phyloP scores from a whole-genome alignment of 2,888 invertebrate species.

The Hemicrepidius hirtus region DNA sequence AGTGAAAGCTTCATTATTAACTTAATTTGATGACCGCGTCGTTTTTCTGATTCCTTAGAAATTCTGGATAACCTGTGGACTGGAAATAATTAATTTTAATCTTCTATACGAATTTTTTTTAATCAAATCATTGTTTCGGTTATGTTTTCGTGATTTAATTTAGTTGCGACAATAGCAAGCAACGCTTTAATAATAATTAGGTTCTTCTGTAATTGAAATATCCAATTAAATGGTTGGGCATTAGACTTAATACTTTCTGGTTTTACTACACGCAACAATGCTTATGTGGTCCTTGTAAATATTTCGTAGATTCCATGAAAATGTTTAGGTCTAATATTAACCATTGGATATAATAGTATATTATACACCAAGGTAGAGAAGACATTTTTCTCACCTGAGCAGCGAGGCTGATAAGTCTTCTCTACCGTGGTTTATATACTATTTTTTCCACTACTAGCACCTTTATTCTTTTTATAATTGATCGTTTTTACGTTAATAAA shows the following conservation, averaged over 20 bases:
- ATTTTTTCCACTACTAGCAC: too few relatives aligned
- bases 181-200: neutral
- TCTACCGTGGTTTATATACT: too few relatives aligned
- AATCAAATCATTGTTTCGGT: neutral
- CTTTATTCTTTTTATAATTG: too few relatives aligned
- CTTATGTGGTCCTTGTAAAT: neutral
- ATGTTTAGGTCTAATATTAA: neutral
- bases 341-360: too few relatives aligned
- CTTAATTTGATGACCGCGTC: conserved; percentile 12
- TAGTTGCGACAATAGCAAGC: neutral
- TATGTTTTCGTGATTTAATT: neutral
- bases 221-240: conserved; percentile 1
- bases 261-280: neutral
- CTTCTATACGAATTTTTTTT: neutral
- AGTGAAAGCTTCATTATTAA: conserved; percentile 34
- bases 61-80: neutral
- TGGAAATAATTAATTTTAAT: neutral
- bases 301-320: neutral
- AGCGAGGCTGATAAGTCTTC: too few relatives aligned
- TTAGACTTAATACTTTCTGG: neutral
- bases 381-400: too few relatives aligned
- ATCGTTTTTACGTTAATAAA: too few relatives aligned
- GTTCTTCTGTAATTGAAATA: neutral
- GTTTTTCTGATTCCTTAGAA: conserved; percentile 5
- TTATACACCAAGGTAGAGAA: too few relatives aligned